Evolutionary conservation across 2,113 vertebrate genomes (phyloP).

Genomic region (Ardeotis arabs): DNA sequence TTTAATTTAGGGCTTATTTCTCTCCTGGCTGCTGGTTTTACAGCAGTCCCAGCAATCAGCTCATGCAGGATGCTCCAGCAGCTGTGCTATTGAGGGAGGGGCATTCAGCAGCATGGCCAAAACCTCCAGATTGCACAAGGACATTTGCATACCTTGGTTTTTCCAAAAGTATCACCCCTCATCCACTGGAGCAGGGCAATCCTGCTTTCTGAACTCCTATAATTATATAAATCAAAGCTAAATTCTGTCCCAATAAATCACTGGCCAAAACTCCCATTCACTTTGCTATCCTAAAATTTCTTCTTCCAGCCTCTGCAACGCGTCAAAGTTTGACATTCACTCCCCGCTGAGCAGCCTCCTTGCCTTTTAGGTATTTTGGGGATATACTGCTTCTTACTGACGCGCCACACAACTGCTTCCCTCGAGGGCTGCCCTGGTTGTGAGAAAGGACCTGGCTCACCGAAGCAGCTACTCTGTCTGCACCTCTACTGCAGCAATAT

Average conservation of each 20-base stretch:
- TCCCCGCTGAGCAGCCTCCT: not conserved
- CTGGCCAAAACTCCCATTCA: not conserved
- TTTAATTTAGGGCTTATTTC: not conserved
- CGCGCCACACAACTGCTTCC: rapidly evolving
- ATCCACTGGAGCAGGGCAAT: rapidly evolving
- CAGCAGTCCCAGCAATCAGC: not conserved
- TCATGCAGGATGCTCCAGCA: not conserved
- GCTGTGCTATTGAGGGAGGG: not conserved
- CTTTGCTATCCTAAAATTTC: not conserved
- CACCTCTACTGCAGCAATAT: not conserved
- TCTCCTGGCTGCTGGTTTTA: not conserved
- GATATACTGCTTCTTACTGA: not conserved
- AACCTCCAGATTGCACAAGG: not conserved
- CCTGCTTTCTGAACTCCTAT: not conserved
- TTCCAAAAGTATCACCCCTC: not conserved
- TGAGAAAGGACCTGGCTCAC: not conserved
- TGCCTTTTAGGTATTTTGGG: not conserved
- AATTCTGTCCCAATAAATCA: not conserved
- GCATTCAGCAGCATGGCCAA: not conserved
- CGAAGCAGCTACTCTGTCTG: not conserved
- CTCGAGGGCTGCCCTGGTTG: not conserved
- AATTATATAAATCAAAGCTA: not conserved
- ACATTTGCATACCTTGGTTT: not conserved
- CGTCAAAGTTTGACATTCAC: not conserved
- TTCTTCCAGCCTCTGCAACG: not conserved